Percentiles rank a stretch among this genome's conserved stretches.
Conservation (phyloP, 2,888 invertebrate species). For the Dryomyza anilis region DNA sequence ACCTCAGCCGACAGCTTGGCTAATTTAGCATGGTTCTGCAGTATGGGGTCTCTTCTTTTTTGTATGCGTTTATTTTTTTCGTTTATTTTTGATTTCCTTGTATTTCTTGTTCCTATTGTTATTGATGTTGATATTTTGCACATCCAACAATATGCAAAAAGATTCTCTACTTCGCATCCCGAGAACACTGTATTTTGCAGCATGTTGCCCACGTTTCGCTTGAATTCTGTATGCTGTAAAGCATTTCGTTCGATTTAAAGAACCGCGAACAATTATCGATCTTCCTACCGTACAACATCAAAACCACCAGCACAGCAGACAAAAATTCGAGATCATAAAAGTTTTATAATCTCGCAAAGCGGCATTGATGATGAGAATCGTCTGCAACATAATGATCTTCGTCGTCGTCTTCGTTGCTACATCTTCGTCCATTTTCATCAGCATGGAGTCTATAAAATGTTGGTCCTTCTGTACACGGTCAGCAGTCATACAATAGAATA, state of each 20-base stretch:
- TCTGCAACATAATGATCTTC: neutral
- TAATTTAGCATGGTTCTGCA: constrained; percentile 9
- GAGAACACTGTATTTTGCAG: too few species aligned
- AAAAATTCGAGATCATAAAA: constrained; percentile 40
- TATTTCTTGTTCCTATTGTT: too few species aligned
- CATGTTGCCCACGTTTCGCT: neutral
- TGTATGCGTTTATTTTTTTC: too few species aligned
- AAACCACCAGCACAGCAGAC: constrained; percentile 21
- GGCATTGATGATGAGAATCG: constrained; percentile 39
- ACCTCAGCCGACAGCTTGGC: neutral
- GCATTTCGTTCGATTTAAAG: constrained; percentile 12
- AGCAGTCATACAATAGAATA: neutral
- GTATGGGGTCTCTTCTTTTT: too few species aligned
- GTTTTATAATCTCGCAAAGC: constrained; percentile 41
- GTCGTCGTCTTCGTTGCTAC: neutral
- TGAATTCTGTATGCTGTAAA: constrained; percentile 7
- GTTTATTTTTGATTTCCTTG: too few species aligned
- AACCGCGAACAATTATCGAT: constrained; percentile 31
- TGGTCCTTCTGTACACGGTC: neutral
- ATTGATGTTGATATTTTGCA: neutral
- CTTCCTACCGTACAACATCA: constrained; percentile 27
- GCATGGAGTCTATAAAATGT: constrained; percentile 10
- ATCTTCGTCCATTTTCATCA: neutral
- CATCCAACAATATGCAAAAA: too few species aligned
- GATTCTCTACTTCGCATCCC: too few species aligned